These are phyloP conservation scores for Sesamia nonagrioides DNA, from an alignment of 1,140 invertebrate species.

Conservation along the genomic window DNA sequence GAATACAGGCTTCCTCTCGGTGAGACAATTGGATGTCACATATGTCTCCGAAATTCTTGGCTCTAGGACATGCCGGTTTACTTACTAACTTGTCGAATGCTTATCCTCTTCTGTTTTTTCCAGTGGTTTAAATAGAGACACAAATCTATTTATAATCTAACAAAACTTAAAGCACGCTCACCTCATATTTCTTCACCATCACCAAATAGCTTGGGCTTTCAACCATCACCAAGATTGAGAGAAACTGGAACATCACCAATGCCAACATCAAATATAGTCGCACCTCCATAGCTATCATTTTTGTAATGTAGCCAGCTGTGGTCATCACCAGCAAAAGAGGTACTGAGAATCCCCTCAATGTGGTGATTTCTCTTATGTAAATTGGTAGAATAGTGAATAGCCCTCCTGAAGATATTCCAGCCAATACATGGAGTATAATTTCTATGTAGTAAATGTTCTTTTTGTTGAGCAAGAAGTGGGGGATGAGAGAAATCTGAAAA, in stretches of 20 bases:
- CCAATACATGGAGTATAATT: slow-evolving; percentile 64
- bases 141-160: not conserved
- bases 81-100: no score
- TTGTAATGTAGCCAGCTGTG: slow-evolving; percentile 67
- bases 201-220: slow-evolving; percentile 75
- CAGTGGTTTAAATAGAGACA: no score
- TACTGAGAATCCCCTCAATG: slow-evolving; percentile 52
- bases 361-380: slow-evolving; percentile 70
- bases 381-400: slow-evolving; percentile 71
- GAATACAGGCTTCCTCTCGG: no score
- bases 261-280: slow-evolving; percentile 68
- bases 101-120: no score
- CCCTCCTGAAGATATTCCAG: slow-evolving; percentile 69
- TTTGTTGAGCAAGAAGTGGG: slow-evolving; percentile 65
- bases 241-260: slow-evolving; percentile 68
- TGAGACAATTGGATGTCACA: no score
- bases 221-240: slow-evolving; percentile 66
- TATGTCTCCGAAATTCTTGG: no score
- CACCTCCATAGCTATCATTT: slow-evolving; percentile 62
- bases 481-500: slow-evolving; percentile 61
- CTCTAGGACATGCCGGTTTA: no score
- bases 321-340: slow-evolving; percentile 66
- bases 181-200: slow-evolving; percentile 69
- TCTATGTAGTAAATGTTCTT: slow-evolving; percentile 40
- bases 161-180: slow-evolving; percentile 48